Conservation (phyloP, 2,888 invertebrate species). For the Apeira syringaria region DNA sequence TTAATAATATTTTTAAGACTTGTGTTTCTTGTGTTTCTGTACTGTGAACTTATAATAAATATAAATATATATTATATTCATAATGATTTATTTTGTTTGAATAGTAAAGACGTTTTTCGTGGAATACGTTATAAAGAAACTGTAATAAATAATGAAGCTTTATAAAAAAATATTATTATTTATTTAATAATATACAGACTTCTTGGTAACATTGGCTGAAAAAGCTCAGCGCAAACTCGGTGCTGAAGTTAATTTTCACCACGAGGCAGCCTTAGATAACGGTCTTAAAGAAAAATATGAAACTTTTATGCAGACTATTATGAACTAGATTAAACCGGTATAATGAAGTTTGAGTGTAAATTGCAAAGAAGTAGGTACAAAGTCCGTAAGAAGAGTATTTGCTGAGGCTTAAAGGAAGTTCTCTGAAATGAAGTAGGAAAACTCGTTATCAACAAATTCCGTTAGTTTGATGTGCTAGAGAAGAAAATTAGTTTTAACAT, state of each 20-base stretch:
- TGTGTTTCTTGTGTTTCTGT: no score
- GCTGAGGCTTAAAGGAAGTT: constrained; percentile 11
- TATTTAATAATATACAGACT: constrained; percentile 1
- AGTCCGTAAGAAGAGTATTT: constrained; percentile 29
- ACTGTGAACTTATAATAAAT: no score
- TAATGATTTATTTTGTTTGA: no score
- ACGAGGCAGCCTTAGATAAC: constrained; percentile 19
- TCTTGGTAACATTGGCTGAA: constrained; percentile 4
- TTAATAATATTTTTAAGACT: no score
- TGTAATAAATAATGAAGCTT: no score
- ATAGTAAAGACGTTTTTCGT: no score
- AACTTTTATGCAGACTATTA: constrained; percentile 48
- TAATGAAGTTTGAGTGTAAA: constrained; percentile 49
- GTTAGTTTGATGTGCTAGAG: background rate
- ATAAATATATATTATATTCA: no score
- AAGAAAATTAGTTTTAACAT: background rate
- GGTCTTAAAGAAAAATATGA: constrained; percentile 31
- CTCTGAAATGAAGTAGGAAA: constrained; percentile 6
- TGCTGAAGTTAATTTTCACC: constrained; percentile 16
- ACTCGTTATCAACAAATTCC: constrained; percentile 8
- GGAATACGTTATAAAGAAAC: no score
- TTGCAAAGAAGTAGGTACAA: constrained; percentile 36
- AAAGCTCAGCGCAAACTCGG: constrained; percentile 9
- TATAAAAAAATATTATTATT: no score
- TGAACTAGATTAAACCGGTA: constrained; percentile 41